These are phyloP conservation scores for Paramormyrops hopkinsi DNA, from an alignment of 2,797 vertebrate species.

Conservation along the genomic window DNA sequence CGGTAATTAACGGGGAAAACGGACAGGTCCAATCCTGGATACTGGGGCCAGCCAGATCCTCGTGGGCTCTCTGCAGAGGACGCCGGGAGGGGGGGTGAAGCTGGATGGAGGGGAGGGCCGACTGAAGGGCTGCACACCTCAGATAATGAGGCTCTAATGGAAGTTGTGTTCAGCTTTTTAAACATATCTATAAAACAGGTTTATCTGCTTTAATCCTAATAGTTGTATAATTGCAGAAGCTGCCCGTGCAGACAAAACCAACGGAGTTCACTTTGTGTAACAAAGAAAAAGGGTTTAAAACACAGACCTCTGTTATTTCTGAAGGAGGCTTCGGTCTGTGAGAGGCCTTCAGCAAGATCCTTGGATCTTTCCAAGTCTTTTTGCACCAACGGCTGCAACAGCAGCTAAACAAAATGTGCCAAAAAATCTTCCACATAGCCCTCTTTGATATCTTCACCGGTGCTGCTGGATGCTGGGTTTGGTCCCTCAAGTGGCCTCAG, in stretches of 20 bases:
- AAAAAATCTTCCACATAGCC: background rate
- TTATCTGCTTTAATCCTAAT: conserved; percentile 45
- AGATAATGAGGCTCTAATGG: conserved; percentile 42
- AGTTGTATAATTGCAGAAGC: conserved; percentile 39
- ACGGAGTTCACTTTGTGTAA: conserved; percentile 19
- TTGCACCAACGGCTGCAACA: background rate
- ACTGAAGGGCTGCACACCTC: conserved; percentile 23
- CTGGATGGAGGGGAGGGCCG: background rate
- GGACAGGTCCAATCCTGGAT: background rate
- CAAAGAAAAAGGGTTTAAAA: conserved; percentile 21
- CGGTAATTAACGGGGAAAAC: conserved; percentile 20
- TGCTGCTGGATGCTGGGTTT: background rate
- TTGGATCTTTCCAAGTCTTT: conserved; percentile 7
- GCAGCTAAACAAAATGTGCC: background rate
- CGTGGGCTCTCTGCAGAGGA: background rate
- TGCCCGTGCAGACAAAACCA: conserved; percentile 27
- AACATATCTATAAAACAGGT: conserved; percentile 37
- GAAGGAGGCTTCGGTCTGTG: background rate
- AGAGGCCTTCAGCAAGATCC: conserved; percentile 22
- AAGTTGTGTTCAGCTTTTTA: conserved; percentile 37
- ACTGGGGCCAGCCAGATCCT: background rate
- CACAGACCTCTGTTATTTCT: conserved; percentile 11
- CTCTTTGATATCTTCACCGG: background rate
- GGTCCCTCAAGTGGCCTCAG: background rate
- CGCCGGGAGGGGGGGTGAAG: conserved; percentile 17